A percentile compares a stretch with the other conserved stretches of the same genome.
These are phyloP conservation scores for Piprites chloris DNA, from an alignment of 2,113 vertebrate genomes.

Conservation along the genomic window DNA sequence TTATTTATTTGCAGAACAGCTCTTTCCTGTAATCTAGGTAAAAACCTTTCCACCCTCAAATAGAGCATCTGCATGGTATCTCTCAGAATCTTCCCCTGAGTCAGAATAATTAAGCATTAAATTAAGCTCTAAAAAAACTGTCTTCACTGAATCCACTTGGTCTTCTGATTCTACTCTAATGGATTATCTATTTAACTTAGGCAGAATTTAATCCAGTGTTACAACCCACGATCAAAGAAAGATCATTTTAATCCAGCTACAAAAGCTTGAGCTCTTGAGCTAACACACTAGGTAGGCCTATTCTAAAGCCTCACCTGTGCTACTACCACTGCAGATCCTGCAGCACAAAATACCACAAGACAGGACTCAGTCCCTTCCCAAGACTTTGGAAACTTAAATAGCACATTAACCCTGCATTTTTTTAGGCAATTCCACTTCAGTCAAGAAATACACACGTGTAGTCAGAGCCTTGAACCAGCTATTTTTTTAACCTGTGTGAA, in stretches of 20 bases:
- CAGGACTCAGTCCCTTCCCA: neutral
- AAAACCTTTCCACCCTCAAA: neutral
- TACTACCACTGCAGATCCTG: neutral
- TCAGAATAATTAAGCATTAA: neutral
- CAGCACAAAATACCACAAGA: neutral
- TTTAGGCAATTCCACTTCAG: neutral
- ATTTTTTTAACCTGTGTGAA: neutral
- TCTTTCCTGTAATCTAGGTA: neutral
- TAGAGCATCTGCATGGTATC: neutral
- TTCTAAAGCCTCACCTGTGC: neutral
- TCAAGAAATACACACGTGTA: neutral
- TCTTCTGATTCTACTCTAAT: neutral
- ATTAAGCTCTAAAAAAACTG: neutral
- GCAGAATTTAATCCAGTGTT: neutral
- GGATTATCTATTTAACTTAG: neutral
- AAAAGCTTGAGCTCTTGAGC: neutral
- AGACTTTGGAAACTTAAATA: neutral
- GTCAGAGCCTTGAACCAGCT: neutral
- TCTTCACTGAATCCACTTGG: neutral
- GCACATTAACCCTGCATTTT: neutral
- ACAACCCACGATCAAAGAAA: neutral
- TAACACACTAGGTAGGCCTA: neutral
- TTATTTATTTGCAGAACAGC: neutral
- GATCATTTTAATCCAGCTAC: constrained; percentile 6
- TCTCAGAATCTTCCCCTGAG: neutral